Evolutionary conservation across 2,797 vertebrate species (phyloP).

Genomic region (Cyprinella venusta): DNA sequence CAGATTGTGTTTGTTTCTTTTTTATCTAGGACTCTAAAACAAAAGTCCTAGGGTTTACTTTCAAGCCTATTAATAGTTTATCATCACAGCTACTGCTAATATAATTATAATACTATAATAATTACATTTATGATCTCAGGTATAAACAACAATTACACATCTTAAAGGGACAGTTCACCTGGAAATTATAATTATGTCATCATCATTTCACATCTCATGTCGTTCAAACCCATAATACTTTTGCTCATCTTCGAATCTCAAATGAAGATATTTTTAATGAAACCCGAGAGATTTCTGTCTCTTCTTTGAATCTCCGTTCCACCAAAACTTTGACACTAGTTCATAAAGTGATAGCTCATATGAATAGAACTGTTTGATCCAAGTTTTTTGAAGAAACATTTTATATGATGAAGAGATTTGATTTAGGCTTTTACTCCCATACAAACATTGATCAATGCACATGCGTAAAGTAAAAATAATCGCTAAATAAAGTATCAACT

Average conservation of each 20-base stretch:
- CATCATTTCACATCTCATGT: not conserved
- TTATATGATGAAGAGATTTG: not conserved
- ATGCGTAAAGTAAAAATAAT: not conserved
- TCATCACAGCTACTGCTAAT: constrained; percentile 9
- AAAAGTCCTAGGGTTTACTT: not conserved
- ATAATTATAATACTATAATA: not conserved
- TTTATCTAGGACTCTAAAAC: not conserved
- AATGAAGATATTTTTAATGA: not conserved
- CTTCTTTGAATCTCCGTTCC: not conserved
- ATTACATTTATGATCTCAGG: not conserved
- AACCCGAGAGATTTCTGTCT: not conserved
- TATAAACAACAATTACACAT: not conserved
- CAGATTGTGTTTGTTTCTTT: not conserved
- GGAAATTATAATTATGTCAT: not conserved
- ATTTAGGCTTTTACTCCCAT: not conserved
- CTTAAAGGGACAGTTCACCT: not conserved
- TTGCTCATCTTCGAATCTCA: not conserved
- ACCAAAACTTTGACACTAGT: not conserved
- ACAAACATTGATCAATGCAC: not conserved
- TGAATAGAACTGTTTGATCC: not conserved
- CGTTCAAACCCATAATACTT: not conserved
- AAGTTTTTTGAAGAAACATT: not conserved
- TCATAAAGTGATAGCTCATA: not conserved
- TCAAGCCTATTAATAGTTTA: not conserved
- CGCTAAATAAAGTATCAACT: not conserved